A percentile compares a stretch with the other conserved stretches of the same genome.
Conservation (phyloP, 2,113 vertebrate species). For the Panthera leo region DNA sequence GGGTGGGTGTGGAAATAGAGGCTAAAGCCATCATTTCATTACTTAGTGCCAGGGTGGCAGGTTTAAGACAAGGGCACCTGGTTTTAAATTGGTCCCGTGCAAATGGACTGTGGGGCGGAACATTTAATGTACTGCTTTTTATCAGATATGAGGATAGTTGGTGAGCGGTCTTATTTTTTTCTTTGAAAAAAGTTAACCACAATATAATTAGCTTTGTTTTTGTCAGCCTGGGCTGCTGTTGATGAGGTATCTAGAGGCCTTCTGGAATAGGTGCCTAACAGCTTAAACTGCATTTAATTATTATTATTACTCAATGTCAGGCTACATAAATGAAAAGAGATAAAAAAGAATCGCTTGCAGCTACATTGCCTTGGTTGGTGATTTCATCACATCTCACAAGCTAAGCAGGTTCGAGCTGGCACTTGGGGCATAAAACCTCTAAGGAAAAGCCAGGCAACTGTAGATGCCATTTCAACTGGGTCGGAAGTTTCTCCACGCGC, state of each 20-base stretch:
- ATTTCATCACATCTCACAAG: conserved; percentile 59
- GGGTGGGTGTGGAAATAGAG: neutral
- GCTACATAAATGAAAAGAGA: conserved; percentile 69
- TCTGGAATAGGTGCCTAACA: conserved; percentile 69
- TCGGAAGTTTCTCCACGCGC: neutral
- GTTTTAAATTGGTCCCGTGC: neutral
- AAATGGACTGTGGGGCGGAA: neutral
- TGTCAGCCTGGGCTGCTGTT: conserved; percentile 21
- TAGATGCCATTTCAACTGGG: neutral
- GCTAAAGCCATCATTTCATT: neutral
- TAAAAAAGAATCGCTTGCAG: conserved; percentile 60
- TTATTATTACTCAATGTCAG: conserved; percentile 80
- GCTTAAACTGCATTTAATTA: conserved; percentile 76
- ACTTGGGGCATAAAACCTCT: conserved; percentile 34
- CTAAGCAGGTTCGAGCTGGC: conserved; percentile 39
- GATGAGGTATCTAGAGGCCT: conserved; percentile 67
- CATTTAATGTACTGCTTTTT: conserved; percentile 23
- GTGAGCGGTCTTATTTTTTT: neutral
- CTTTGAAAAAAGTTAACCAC: conserved; percentile 38
- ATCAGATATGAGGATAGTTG: neutral
- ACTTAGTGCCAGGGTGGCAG: neutral
- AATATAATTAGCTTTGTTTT: conserved; percentile 60
- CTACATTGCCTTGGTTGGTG: conserved; percentile 39
- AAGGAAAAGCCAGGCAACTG: conserved; percentile 32
- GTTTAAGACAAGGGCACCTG: neutral